Percentiles rank a stretch among this genome's conserved stretches.
These are phyloP conservation scores for Argentina silus DNA, from an alignment of 2,797 vertebrate species.

Conservation along the genomic window DNA sequence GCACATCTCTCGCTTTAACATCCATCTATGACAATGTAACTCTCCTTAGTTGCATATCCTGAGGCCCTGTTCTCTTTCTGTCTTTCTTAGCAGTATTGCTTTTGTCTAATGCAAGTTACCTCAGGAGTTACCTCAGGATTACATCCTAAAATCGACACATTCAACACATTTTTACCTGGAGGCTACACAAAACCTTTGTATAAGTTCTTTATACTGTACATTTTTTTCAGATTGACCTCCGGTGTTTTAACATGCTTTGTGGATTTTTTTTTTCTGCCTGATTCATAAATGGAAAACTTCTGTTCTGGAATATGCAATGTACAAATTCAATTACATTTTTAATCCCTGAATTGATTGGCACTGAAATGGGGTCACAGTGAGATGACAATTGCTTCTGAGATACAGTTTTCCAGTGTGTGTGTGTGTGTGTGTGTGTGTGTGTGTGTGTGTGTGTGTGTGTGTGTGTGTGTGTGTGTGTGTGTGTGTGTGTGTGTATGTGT, in stretches of 20 bases:
- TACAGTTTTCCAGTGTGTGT: slow-evolving; percentile 8
- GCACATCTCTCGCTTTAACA: slow-evolving; percentile 56
- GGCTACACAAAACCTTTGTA: no score
- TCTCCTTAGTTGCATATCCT: slow-evolving; percentile 59
- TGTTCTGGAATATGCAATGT: no score
- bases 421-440: slow-evolving; percentile 1
- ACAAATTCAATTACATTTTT: no score
- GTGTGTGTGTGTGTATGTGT: background rate
- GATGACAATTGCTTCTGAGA: background rate
- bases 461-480: background rate
- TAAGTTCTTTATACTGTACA: no score
- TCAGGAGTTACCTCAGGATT: background rate
- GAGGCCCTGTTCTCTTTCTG: slow-evolving; percentile 47
- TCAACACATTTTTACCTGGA: no score
- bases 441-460: background rate
- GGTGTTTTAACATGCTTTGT: no score
- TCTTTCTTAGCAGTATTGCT: slow-evolving; percentile 22
- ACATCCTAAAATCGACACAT: no score
- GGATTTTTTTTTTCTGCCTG: no score
- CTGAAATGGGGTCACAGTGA: no score
- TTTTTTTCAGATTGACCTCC: no score
- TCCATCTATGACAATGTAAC: slow-evolving; percentile 66
- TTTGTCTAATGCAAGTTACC: background rate
- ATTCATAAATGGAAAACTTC: no score
- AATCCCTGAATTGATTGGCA: no score